Evolutionary conservation across 2,797 vertebrate genomes (phyloP), one percentile per base, ranked within the genome.

Genomic region (Crotalus adamanteus): DNA sequence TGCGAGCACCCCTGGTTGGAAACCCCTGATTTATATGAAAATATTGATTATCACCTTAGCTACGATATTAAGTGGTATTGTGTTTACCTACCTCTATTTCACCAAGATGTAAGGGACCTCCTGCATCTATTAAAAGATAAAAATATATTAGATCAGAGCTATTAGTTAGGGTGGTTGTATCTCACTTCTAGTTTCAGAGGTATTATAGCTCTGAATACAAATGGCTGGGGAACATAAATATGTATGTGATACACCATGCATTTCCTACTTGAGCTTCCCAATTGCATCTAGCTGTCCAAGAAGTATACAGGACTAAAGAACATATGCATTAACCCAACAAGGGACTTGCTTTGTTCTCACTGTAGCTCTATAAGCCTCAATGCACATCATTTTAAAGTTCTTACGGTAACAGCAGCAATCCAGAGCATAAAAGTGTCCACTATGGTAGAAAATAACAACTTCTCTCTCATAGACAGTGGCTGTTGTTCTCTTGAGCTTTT

Each of bases 401-500:
- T 99, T 97, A 99, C 99, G 99, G 95, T 99, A 99, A 95, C 99
- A 99, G 93, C 98, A 98, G 83, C 97, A 98, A 93, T 99, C 99
- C 96, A 99, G 92, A 87, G 98, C 99, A 56, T 99, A 98, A 94
- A 99, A 98, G 93, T 94, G 96, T 91, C 96, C 98, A 86, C 97
- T 94, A 16, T 99, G 98, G 95, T 98, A 96, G 96, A 99, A 97
- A 95, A 99, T 95, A 61, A 99, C 97, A n/a, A 99, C 63, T 94
- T 99, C 98, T 94, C 98, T 98, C 28, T 97, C 98, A 5, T 97
- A 96, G 20, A 99, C 85, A 90, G 97, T 98, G 94, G 97, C 97
- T 91, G 97, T 97, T 57, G 96, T 96, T 94, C 98, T 97, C 94
- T 95, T 97, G 0, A 97, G 97, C 94, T 97, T 95, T 73, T 98